Percentiles rank a stretch among this genome's conserved stretches.
Evolutionary conservation across 2,797 vertebrate species (phyloP).

Genomic region (Gallinago stenura): DNA sequence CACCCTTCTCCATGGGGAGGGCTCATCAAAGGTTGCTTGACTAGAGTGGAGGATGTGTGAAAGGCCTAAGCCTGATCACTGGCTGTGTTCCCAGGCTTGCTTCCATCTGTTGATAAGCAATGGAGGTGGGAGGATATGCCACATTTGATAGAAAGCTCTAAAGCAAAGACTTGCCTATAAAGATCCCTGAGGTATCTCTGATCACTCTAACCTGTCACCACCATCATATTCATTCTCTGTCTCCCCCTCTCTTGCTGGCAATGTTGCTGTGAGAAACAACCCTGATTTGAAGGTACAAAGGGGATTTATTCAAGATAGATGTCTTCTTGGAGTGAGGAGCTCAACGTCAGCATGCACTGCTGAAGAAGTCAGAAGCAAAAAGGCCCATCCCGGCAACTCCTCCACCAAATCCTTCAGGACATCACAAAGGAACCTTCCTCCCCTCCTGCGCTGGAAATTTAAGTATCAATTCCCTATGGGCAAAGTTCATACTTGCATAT

Average conservation of each 20-base stretch:
- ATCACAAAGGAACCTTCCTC: not conserved
- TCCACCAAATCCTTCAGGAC: not conserved
- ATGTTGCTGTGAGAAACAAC: conserved; percentile 13
- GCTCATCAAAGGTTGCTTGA: conserved; percentile 63
- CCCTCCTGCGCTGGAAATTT: not conserved
- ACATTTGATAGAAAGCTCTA: conserved; percentile 66
- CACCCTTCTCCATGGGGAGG: conserved; percentile 40
- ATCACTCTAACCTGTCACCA: conserved; percentile 39
- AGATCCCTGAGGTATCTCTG: conserved; percentile 74
- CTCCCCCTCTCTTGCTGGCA: conserved; percentile 26
- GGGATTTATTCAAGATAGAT: conserved; percentile 13
- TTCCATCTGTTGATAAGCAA: conserved; percentile 65
- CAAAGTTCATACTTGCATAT: conserved; percentile 12
- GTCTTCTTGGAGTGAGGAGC: not conserved
- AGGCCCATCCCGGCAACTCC: not conserved
- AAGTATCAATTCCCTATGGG: not conserved
- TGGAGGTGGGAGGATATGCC: conserved; percentile 53
- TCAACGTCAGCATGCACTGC: not conserved
- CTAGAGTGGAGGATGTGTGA: conserved; percentile 56
- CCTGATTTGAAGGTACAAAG: conserved; percentile 11
- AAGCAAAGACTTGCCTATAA: conserved; percentile 60
- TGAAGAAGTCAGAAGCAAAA: conserved; percentile 31
- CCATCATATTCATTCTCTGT: not conserved
- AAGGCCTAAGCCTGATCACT: conserved; percentile 60
- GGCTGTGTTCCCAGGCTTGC: conserved; percentile 65